These are phyloP conservation scores for Clostera curtula DNA, from an alignment of 2,888 invertebrate species.

Conservation along the genomic window DNA sequence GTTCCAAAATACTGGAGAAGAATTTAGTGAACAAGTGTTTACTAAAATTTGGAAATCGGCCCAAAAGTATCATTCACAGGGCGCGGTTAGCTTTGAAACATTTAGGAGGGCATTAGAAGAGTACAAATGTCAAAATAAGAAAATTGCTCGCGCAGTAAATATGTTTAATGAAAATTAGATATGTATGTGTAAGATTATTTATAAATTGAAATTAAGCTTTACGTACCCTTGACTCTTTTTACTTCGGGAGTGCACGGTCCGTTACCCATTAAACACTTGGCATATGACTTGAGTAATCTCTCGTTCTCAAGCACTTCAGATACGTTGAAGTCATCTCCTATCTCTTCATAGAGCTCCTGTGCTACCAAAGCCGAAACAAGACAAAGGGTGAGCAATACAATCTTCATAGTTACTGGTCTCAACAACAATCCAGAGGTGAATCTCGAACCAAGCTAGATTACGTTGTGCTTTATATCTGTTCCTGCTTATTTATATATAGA, in stretches of 20 bases:
- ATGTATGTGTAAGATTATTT: not conserved
- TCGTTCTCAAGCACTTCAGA: conserved; percentile 80
- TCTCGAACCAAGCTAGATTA: conserved; percentile 7
- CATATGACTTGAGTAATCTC: conserved; percentile 78
- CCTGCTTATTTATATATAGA: conserved; percentile 34
- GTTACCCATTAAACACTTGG: conserved; percentile 78
- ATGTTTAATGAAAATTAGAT: too few species aligned
- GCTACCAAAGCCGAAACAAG: conserved; percentile 35
- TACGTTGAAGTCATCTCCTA: conserved; percentile 79
- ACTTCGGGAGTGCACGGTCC: conserved; percentile 83
- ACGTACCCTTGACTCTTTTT: conserved; percentile 81
- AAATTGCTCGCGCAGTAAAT: too few species aligned
- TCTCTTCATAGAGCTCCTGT: conserved; percentile 72
- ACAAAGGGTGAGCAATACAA: conserved; percentile 32
- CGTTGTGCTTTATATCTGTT: conserved; percentile 17
- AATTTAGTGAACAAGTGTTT: conserved; percentile 50
- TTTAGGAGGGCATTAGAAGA: conserved; percentile 1
- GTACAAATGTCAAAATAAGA: not conserved
- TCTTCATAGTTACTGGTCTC: conserved; percentile 33
- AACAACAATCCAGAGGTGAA: too few species aligned
- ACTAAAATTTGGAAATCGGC: conserved; percentile 54
- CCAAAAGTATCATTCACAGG: conserved; percentile 45
- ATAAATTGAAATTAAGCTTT: too few species aligned
- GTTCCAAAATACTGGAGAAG: conserved; percentile 52
- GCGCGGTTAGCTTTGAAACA: conserved; percentile 45